These are phyloP conservation scores for Carlito syrichta DNA, from an alignment of 2,113 vertebrate species.

Conservation along the genomic window DNA sequence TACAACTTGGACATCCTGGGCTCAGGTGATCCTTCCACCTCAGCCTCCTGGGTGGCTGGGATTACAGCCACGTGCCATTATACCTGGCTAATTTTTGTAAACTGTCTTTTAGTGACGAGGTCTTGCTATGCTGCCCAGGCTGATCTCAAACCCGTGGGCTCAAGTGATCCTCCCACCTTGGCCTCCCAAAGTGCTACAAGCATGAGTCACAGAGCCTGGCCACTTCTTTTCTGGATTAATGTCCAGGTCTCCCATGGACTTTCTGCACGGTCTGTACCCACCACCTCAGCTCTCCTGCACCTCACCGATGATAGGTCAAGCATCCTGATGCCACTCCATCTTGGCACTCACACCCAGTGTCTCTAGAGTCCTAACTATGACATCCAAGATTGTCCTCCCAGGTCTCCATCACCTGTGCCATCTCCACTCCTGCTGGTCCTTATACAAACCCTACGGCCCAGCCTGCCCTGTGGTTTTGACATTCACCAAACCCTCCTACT, in stretches of 20 bases:
- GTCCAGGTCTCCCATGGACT: neutral
- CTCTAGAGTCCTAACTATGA: neutral
- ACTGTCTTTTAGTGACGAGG: too few species aligned
- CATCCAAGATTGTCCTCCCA: neutral
- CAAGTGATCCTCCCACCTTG: too few species aligned
- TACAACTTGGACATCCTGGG: too few species aligned
- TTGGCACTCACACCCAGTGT: neutral
- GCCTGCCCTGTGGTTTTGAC: neutral
- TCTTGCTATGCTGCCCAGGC: too few species aligned
- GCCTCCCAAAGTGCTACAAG: too few species aligned
- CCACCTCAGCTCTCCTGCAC: neutral
- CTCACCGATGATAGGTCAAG: neutral
- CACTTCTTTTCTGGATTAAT: neutral
- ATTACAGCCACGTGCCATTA: too few species aligned
- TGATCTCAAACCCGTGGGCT: too few species aligned
- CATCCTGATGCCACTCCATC: neutral
- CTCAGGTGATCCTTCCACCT: too few species aligned
- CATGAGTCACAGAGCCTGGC: too few species aligned
- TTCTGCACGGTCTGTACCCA: neutral
- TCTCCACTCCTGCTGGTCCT: neutral
- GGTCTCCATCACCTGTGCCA: neutral
- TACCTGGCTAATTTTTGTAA: too few species aligned
- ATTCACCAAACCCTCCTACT: neutral
- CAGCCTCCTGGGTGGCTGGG: too few species aligned
- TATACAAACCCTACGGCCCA: neutral